A percentile compares a stretch with the other conserved stretches of the same genome.
Conservation (phyloP, 2,113 vertebrate species). For the Noctilio leporinus region DNA sequence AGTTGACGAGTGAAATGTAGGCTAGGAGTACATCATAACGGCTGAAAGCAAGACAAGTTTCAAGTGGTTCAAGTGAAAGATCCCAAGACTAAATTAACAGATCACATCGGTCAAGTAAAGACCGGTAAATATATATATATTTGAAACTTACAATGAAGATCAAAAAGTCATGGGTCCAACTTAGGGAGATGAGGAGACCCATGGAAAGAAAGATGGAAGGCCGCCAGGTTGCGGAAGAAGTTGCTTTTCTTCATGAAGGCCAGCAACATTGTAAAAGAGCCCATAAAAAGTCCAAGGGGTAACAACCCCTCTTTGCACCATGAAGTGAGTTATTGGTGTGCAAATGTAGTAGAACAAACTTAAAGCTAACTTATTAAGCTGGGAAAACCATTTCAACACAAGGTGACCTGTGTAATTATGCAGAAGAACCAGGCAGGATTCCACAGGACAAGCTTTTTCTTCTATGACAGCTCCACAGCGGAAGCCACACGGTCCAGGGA, state of each 20-base stretch:
- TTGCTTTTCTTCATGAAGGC: background rate
- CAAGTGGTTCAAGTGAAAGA: background rate
- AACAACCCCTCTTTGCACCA: conserved; percentile 91
- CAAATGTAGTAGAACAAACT: conserved; percentile 89
- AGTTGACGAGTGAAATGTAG: background rate
- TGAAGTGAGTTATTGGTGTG: conserved; percentile 93
- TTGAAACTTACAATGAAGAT: background rate
- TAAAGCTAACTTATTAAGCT: conserved; percentile 93
- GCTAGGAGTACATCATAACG: background rate
- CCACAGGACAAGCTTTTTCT: conserved; percentile 92
- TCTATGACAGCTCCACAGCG: conserved; percentile 95
- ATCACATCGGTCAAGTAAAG: background rate
- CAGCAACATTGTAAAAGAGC: background rate
- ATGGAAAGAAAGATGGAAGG: background rate
- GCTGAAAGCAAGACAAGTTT: background rate
- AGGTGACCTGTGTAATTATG: conserved; percentile 94
- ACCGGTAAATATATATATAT: background rate
- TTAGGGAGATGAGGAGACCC: background rate
- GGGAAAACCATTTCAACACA: conserved; percentile 96
- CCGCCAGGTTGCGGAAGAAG: background rate
- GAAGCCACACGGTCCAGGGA: conserved; percentile 92
- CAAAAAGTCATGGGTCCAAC: background rate
- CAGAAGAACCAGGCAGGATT: conserved; percentile 95
- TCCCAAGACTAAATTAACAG: background rate
- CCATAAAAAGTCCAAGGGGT: conserved; percentile 84